Conservation (phyloP, 2,797 vertebrate species). For the Pseudocheirus occidentalis region DNA sequence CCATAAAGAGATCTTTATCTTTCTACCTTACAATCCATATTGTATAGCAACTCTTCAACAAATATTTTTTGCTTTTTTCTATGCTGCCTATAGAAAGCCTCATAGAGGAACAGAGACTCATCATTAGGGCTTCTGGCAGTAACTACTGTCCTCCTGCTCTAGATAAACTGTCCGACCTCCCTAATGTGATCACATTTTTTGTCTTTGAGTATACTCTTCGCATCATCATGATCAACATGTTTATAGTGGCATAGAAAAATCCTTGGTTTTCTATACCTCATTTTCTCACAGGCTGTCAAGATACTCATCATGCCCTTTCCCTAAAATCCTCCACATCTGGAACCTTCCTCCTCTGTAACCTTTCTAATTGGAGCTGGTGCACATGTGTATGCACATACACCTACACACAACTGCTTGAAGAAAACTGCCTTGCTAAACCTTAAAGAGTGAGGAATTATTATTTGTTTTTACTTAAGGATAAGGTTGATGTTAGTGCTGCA, state of each 20-base stretch:
- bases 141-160: background rate
- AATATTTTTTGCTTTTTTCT: background rate
- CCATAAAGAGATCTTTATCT: background rate
- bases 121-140: background rate
- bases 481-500: background rate
- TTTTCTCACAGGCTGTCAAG: background rate
- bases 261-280: background rate
- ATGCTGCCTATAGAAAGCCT: background rate
- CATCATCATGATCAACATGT: background rate
- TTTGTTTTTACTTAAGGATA: background rate
- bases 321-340: background rate
- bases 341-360: background rate
- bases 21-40: background rate
- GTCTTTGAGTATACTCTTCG: background rate
- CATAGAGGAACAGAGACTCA: background rate
- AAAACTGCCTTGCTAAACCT: background rate
- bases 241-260: background rate
- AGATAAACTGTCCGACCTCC: background rate
- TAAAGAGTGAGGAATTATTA: background rate
- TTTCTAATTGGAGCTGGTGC: too few species aligned
- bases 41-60: background rate
- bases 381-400: background rate
- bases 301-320: background rate
- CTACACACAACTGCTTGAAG: background rate
- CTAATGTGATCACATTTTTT: background rate